Evolutionary conservation across 2,113 vertebrate genomes (phyloP).

Genomic region (Silurus meridionalis): DNA sequence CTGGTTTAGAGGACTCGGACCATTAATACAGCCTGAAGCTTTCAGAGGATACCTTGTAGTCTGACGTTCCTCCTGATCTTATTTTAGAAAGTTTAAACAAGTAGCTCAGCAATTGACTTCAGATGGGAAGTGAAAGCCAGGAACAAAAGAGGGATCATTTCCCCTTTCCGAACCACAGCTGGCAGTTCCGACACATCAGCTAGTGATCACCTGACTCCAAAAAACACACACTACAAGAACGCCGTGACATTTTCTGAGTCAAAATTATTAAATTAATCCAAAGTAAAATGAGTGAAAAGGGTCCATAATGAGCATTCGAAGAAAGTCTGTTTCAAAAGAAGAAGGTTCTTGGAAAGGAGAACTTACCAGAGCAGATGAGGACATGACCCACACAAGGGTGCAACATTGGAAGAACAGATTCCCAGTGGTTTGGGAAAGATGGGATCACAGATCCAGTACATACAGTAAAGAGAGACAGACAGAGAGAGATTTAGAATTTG

Average conservation of each 20-base stretch:
- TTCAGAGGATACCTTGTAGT: not conserved
- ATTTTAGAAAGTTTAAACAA: not conserved
- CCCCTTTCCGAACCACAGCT: constrained; percentile 13
- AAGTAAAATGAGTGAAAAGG: not conserved
- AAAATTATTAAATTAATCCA: not conserved
- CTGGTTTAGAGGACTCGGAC: not conserved
- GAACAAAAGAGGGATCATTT: constrained; percentile 13
- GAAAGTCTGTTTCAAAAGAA: not conserved
- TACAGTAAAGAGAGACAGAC: not conserved
- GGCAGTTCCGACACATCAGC: constrained; percentile 21
- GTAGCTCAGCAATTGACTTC: not conserved
- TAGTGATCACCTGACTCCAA: constrained; percentile 29
- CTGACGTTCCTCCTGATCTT: not conserved
- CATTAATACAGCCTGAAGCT: not conserved
- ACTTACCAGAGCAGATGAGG: constrained; percentile 25
- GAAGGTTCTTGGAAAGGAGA: not conserved
- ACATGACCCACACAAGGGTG: not conserved
- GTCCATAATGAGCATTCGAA: constrained; percentile 22
- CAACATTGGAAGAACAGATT: not conserved
- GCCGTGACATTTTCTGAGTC: not conserved
- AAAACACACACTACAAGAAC: not conserved
- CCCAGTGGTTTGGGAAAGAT: not conserved
- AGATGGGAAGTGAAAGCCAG: constrained; percentile 37
- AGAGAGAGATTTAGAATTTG: not conserved
- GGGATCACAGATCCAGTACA: not conserved